phyloP scores from a whole-genome alignment of 64 coral and sea anemone species.

The Hydrozoanthus tunicans region DNA sequence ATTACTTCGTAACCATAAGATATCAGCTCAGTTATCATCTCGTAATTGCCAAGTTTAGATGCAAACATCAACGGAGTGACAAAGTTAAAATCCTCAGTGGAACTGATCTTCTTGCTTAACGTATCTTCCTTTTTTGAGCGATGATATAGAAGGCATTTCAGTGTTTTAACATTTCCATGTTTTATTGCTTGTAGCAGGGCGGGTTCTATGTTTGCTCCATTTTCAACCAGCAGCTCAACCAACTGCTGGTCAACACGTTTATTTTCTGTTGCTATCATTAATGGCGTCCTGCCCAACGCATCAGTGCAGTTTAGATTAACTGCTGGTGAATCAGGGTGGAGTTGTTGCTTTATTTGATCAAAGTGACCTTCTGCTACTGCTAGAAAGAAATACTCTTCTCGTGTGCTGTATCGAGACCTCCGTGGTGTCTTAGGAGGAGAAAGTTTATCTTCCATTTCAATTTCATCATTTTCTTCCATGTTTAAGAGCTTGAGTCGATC shows the following conservation, averaged over 20 bases:
- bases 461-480: neutral
- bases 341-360: neutral
- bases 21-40: conserved; percentile 17
- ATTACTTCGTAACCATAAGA: neutral
- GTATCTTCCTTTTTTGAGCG: neutral
- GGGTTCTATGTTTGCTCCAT: neutral
- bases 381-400: neutral
- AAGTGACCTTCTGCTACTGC: neutral
- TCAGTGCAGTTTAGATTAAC: neutral
- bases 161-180: neutral
- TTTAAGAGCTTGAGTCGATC: neutral
- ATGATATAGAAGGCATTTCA: neutral
- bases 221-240: neutral
- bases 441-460: neutral
- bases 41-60: conserved; percentile 10
- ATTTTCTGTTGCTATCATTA: neutral
- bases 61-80: neutral
- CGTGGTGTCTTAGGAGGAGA: neutral
- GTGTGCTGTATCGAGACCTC: neutral
- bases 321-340: neutral
- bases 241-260: neutral
- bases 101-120: neutral
- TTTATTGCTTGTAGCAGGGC: neutral
- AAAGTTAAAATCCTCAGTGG: neutral
- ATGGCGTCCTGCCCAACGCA: neutral